Base-by-base conservation (phyloP, 2,888 invertebrate genomes). In the Eurois occulta region DNA sequence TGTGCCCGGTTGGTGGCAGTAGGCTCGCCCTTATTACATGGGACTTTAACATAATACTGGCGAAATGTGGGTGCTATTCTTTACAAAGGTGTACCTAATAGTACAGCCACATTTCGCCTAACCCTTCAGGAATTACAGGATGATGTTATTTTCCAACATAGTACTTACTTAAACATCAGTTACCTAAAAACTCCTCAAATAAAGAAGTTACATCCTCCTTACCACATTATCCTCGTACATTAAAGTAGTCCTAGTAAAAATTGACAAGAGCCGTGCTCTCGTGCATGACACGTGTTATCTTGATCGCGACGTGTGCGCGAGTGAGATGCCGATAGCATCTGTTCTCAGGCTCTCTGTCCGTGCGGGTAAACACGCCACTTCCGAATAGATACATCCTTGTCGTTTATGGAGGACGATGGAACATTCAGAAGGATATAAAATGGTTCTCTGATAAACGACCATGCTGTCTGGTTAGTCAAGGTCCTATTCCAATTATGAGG, bases 261-360 rank as follows among this genome's bases (percentile, higher is more conserved):
- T 88, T 86, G 89, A 88, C 88, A 85, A 83, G 88, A 85, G 76
- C 86, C 86, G 78, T 86, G 88, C 81, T 80, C 79, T 79, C 46
- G 86, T 84, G 87, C 89, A 88, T 89, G 90, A 86, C 87, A 85
- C 86, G 88, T 86, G 83, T 88, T 92, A 93, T 93, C 93, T 85
- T 72, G 80, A 93, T 93, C 93, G 91, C 88, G 91, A 92, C 93
- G 93, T 91, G 94, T 94, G 94, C 92, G 93, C 91, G 90, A 92
- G 90, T 89, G 93, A 91, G 92, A 90, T 84, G 84, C 80, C 82
- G 95, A 96, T 96, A 95, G 84, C 90, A 96, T 96, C 96, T 90
- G 93, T 96, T 95, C 96, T 94, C 96, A 96, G 94, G 95, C 91
- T 89, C 92, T 86, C 85, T 74, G 86, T 78, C 86, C 75, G 86